Evolutionary conservation across 1,140 invertebrate genomes (phyloP).

Genomic region (Drosophila parvula): DNA sequence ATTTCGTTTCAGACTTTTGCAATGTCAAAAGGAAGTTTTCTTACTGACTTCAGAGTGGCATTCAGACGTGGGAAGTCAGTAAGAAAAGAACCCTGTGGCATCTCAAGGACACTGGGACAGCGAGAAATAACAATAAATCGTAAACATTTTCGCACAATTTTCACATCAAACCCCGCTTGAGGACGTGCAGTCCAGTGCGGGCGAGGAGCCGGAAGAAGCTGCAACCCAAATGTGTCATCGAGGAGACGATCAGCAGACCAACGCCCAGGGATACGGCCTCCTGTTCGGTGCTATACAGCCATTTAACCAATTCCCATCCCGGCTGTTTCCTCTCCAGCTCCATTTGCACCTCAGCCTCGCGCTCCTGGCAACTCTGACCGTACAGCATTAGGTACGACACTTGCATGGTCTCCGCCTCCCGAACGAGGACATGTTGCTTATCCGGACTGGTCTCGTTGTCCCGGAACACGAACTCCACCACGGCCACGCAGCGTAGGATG

Average conservation of each 20-base stretch:
- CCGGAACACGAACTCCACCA: conserved; percentile 90
- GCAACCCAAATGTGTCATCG: conserved; percentile 22
- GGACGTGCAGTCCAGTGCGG: conserved; percentile 13
- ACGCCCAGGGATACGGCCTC: conserved; percentile 40
- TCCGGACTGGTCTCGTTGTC: conserved; percentile 81
- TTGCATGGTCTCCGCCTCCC: conserved; percentile 84
- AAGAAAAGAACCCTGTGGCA: conserved; percentile 3
- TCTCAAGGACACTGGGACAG: conserved; percentile 13
- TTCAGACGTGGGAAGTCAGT: neutral
- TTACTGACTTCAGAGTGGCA: neutral
- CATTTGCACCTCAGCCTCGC: neutral
- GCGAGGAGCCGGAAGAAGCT: conserved; percentile 36
- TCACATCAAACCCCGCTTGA: conserved; percentile 44
- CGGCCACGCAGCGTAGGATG: conserved; percentile 89
- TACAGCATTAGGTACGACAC: conserved; percentile 92
- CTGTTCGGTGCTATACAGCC: conserved; percentile 6
- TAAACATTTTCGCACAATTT: conserved; percentile 1
- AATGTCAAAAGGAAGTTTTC: conserved; percentile 12
- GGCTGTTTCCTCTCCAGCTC: conserved; percentile 9
- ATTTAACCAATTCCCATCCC: neutral
- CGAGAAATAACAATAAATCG: neutral
- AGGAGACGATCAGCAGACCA: conserved; percentile 43
- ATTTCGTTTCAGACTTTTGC: conserved; percentile 24
- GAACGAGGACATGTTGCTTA: conserved; percentile 28
- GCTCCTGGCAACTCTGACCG: conserved; percentile 75